These are phyloP conservation scores for Tadarida brasiliensis DNA, from an alignment of 2,797 vertebrate species.

Conservation along the genomic window DNA sequence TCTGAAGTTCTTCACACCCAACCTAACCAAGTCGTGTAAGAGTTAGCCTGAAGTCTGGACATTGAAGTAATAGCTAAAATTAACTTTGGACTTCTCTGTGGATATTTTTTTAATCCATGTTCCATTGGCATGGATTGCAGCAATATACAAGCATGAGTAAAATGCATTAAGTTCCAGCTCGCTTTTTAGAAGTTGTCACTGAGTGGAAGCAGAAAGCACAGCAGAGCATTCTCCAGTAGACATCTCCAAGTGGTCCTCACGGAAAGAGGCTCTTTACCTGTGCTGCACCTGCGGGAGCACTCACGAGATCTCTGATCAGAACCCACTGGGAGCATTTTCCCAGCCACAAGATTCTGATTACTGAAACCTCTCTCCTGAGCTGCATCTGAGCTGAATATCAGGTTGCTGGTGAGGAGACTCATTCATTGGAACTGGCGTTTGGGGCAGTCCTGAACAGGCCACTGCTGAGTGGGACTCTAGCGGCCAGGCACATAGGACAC, in stretches of 20 bases:
- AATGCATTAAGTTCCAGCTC: background rate
- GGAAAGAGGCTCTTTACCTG: background rate
- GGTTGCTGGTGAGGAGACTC: constrained; percentile 63
- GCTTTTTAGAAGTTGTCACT: background rate
- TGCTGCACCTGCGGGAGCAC: background rate
- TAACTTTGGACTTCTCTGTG: constrained; percentile 78
- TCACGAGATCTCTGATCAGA: background rate
- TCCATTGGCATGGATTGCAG: constrained; percentile 69
- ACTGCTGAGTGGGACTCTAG: background rate
- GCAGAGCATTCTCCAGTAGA: background rate
- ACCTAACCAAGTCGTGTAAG: constrained; percentile 3
- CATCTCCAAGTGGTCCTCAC: background rate
- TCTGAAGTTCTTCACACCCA: constrained; percentile 74
- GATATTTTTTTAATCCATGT: constrained; percentile 77
- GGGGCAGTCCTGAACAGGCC: background rate
- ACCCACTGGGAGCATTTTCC: background rate
- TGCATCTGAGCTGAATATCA: constrained; percentile 68
- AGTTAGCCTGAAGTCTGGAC: constrained; percentile 61
- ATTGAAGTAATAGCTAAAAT: constrained; percentile 76
- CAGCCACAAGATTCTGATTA: constrained; percentile 32
- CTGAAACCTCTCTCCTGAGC: constrained; percentile 45
- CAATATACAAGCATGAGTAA: constrained; percentile 53
- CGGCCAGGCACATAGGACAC: background rate
- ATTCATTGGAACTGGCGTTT: constrained; percentile 72
- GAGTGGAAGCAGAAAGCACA: background rate